Percentiles rank a stretch among this genome's conserved stretches.
Evolutionary conservation across 2,113 vertebrate genomes (phyloP).

Genomic region (Labeo catla): DNA sequence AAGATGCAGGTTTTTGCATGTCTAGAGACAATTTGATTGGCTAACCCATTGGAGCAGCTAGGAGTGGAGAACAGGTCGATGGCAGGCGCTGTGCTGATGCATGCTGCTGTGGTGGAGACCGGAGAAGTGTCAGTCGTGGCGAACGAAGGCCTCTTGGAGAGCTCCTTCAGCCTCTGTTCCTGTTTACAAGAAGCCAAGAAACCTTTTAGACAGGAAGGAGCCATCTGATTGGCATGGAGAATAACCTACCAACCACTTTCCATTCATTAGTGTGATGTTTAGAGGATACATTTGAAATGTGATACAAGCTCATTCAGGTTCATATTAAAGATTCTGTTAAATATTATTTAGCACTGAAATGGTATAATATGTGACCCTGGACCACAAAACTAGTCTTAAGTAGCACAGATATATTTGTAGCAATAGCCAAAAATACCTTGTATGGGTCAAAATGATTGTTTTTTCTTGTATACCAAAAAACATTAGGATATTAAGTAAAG

Average conservation of each 20-base stretch:
- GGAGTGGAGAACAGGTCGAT: slow-evolving; percentile 97
- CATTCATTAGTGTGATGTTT: neutral
- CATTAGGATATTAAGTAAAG: too few species aligned
- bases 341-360: neutral
- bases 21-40: neutral
- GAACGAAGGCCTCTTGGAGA: slow-evolving; percentile 93
- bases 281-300: neutral
- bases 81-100: slow-evolving; percentile 90
- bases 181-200: slow-evolving; percentile 58
- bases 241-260: neutral
- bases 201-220: neutral
- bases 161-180: slow-evolving; percentile 97
- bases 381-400: too few species aligned
- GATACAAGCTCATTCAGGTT: neutral
- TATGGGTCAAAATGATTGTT: too few species aligned
- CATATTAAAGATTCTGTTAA: neutral
- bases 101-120: slow-evolving; percentile 89
- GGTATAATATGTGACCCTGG: too few species aligned
- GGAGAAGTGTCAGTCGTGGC: slow-evolving; percentile 94
- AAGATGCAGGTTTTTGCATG: too few species aligned
- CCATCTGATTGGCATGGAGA: neutral
- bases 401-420: too few species aligned
- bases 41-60: slow-evolving; percentile 92
- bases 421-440: too few species aligned
- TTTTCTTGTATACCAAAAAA: too few species aligned